These are phyloP conservation scores for Lamprologus callipterus DNA, from an alignment of 2,113 vertebrate species.

Conservation along the genomic window DNA sequence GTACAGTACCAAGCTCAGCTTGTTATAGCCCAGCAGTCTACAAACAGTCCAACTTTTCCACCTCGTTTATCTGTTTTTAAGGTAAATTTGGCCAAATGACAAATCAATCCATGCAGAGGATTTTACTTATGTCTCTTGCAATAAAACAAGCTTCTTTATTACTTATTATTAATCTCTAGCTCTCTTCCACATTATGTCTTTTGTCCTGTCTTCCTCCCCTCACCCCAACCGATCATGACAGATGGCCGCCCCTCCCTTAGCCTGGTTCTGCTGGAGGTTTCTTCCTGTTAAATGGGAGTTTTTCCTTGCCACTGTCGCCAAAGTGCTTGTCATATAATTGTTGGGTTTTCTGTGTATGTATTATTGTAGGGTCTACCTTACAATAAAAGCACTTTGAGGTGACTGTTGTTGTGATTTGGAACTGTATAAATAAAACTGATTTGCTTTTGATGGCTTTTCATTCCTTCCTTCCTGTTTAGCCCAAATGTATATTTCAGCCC, in stretches of 20 bases:
- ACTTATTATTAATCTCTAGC: not conserved
- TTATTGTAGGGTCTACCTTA: not conserved
- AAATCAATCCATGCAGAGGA: not conserved
- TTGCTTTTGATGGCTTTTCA: not conserved
- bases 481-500: not conserved
- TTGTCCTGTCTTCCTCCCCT: not conserved
- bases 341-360: not conserved
- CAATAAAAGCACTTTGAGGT: not conserved
- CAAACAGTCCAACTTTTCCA: not conserved
- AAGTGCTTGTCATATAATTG: not conserved
- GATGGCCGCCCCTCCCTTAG: accelerated
- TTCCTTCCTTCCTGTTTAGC: not conserved
- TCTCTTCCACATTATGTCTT: not conserved
- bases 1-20: not conserved
- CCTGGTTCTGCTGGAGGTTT: not conserved
- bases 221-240: not conserved
- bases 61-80: not conserved
- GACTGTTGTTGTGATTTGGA: not conserved
- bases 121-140: not conserved
- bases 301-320: not conserved
- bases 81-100: not conserved
- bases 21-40: not conserved
- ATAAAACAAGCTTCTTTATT: not conserved
- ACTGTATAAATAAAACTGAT: not conserved
- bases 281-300: not conserved